Base-by-base conservation (phyloP, 2,797 vertebrate species). In the Hephaestus fuliginosus region DNA sequence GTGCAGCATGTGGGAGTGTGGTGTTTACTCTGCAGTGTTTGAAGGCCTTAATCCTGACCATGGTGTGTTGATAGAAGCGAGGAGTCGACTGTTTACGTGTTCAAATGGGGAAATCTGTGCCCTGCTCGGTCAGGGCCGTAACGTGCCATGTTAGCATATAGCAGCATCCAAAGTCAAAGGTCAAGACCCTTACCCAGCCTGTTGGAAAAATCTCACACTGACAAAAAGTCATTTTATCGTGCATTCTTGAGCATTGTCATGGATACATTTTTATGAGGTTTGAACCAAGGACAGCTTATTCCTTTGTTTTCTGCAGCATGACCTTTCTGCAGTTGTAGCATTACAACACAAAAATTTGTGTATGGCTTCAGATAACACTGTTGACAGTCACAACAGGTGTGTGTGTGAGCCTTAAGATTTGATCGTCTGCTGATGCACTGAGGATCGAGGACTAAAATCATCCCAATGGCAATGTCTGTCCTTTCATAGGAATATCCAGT, bases 21-120 rank as follows among this genome's bases (percentile, higher is more conserved):
- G 18, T 80, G 79, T 92, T 86, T 87, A 85, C 82, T 49, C 64
- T 58, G 72, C 78, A 55, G 61, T 79, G 74, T 87, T 72, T 88
- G 44, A 74, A 81, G 65, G 66, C 70, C 58, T 75, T 73, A 73
- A 84, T 83, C 81, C 69, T 60, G 83, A 81, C 72, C 28, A n/a
- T 1, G 70, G 69, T 43, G 49, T 85, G 80, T 80, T 87, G 80
- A 83, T 48, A 66, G 72, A 75, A 70, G 68, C 7, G 2, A 48
- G 46, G 46, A 67, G 62, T 70, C 7, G 10, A 49, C 56, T 77
- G 73, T 88, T 86, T 78, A 74, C 58, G 14, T 70, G 14, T 67
- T 60, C 36, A 60, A 64, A 77, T 10, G 15, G 14, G 51, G 51
- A 44, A 53, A 22, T n/a, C 7, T 41, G 46, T 18, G 62, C 63